Percentiles rank a stretch among this genome's conserved stretches.
Evolutionary conservation across 2,888 invertebrate genomes (phyloP).

Genomic region (Phrixothrix hirtus): DNA sequence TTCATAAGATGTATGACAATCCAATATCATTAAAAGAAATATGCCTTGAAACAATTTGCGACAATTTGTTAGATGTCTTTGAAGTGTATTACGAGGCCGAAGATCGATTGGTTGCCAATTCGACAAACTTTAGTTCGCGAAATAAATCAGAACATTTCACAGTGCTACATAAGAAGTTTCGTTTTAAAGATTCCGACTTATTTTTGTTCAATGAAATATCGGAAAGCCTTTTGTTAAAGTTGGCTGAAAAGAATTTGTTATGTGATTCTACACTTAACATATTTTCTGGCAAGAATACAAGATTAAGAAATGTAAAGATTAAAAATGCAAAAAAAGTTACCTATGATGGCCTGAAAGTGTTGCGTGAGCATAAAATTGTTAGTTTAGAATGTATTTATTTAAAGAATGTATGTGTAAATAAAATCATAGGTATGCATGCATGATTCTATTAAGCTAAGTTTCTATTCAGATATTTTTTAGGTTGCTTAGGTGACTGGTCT

Average conservation of each 20-base stretch:
- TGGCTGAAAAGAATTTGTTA: conserved; percentile 63
- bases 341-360: conserved; percentile 62
- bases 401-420: conserved; percentile 43
- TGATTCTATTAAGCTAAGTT: too few relatives aligned
- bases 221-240: conserved; percentile 59
- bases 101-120: conserved; percentile 33
- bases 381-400: conserved; percentile 65
- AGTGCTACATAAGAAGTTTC: conserved; percentile 37
- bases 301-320: conserved; percentile 63
- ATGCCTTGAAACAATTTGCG: conserved; percentile 67
- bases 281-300: conserved; percentile 64
- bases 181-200: conserved; percentile 60
- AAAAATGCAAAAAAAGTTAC: conserved; percentile 63
- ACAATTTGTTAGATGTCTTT: conserved; percentile 63
- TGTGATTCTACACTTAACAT: conserved; percentile 65
- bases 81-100: conserved; percentile 51
- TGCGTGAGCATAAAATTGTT: conserved; percentile 65
- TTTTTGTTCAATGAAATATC: conserved; percentile 64
- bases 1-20: conserved; percentile 62
- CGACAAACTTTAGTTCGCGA: conserved; percentile 34
- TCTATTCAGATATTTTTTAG: too few relatives aligned
- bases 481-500: conserved; percentile 69
- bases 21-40: conserved; percentile 65
- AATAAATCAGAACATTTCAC: conserved; percentile 27
- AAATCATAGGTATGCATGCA: conserved; percentile 35